phyloP scores from a whole-genome alignment of 2,113 vertebrate species.

The Aramus guarauna region DNA sequence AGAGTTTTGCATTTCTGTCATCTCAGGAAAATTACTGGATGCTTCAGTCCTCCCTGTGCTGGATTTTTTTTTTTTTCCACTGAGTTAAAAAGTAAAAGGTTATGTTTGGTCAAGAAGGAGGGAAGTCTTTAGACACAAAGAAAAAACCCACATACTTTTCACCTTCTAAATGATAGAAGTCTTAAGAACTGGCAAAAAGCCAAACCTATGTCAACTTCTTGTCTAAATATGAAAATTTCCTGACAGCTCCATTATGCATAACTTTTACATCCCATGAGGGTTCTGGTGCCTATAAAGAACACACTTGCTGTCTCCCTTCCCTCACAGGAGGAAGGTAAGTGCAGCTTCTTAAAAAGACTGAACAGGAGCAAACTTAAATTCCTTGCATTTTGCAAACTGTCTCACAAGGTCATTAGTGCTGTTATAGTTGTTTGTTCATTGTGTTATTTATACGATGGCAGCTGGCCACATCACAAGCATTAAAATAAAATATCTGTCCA shows the following conservation, averaged over 20 bases:
- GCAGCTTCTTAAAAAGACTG: neutral
- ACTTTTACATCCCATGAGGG: slow-evolving; percentile 17
- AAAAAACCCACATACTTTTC: neutral
- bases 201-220: neutral
- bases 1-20: neutral
- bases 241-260: slow-evolving; percentile 28
- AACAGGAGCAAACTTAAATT: neutral
- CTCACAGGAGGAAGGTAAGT: neutral
- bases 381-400: slow-evolving; percentile 13
- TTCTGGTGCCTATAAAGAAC: neutral
- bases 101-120: neutral
- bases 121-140: neutral
- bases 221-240: slow-evolving; percentile 31
- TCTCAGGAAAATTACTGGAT: neutral
- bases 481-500: slow-evolving; percentile 51
- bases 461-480: neutral
- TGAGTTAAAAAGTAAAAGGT: neutral
- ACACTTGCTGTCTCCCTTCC: neutral
- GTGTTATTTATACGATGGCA: slow-evolving; percentile 28
- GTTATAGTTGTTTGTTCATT: neutral
- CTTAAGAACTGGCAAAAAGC: slow-evolving; percentile 13
- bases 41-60: neutral
- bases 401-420: slow-evolving; percentile 34
- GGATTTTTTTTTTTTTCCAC: neutral
- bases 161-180: neutral